phyloP scores from a whole-genome alignment of 2,888 invertebrate species.

The Drosophila imparisetae region DNA sequence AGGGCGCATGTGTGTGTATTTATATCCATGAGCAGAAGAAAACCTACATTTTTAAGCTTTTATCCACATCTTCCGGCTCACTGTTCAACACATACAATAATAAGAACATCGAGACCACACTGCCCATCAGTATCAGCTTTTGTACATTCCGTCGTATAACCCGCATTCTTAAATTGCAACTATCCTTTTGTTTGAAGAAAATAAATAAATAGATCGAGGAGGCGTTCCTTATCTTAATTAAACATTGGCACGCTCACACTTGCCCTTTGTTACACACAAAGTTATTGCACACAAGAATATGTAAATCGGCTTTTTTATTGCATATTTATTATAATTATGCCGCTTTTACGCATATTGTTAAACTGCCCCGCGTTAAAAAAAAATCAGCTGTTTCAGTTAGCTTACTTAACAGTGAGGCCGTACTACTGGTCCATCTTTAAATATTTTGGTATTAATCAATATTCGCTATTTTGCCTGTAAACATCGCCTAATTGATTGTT shows the following conservation, averaged over 20 bases:
- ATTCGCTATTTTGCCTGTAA: neutral
- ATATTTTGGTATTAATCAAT: constrained; percentile 21
- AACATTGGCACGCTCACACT: neutral
- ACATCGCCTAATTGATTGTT: neutral
- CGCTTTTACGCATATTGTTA: constrained; percentile 4
- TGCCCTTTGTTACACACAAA: neutral
- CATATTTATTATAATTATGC: neutral
- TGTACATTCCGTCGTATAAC: constrained; percentile 61
- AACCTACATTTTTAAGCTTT: constrained; percentile 65
- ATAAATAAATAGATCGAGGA: neutral
- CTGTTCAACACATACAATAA: constrained; percentile 46
- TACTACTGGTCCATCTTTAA: neutral
- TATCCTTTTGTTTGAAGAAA: neutral
- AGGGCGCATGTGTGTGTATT: neutral
- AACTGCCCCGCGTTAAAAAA: constrained; percentile 28
- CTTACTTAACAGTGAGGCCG: constrained; percentile 6
- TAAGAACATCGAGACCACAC: constrained; percentile 33
- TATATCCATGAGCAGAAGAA: neutral
- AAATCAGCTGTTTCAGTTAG: neutral
- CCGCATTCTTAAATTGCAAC: constrained; percentile 58
- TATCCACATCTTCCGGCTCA: constrained; percentile 57
- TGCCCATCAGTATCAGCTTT: constrained; percentile 47
- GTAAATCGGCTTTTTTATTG: too few species aligned
- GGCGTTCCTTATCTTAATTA: neutral
- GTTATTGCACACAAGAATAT: neutral